phyloP scores from a whole-genome alignment of 2,113 vertebrate species.

The Neolamprologus hecqui region DNA sequence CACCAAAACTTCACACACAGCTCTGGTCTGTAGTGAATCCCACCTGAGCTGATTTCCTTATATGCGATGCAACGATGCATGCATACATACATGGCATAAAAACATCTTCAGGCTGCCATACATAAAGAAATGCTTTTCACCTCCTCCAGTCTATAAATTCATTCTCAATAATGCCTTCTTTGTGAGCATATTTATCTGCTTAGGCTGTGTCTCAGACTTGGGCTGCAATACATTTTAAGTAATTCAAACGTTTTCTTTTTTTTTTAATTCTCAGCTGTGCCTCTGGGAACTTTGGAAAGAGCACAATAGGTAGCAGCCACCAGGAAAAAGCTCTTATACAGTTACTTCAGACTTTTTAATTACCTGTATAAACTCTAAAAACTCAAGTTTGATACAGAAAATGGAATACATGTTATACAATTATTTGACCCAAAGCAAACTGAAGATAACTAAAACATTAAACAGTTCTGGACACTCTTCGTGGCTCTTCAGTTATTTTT shows the following conservation, averaged over 20 bases:
- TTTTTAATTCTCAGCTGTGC: neutral
- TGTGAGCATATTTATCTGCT: neutral
- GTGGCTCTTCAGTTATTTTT: neutral
- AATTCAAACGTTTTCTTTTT: neutral
- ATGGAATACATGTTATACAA: neutral
- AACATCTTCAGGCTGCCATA: neutral
- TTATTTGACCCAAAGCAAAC: neutral
- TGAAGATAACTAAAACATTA: neutral
- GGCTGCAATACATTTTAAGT: neutral
- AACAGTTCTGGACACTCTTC: neutral
- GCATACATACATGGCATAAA: neutral
- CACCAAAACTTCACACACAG: neutral
- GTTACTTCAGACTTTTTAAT: neutral
- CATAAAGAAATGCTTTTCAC: neutral
- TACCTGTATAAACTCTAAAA: neutral
- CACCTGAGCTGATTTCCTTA: neutral
- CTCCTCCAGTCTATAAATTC: neutral
- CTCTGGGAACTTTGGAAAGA: neutral
- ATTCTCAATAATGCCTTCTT: neutral
- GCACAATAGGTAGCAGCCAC: constrained; percentile 7
- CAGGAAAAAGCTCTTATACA: neutral
- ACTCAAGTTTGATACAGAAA: neutral
- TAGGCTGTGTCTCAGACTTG: neutral
- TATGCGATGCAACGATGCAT: neutral
- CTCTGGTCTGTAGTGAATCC: neutral